Evolutionary conservation across 2,113 vertebrate species (phyloP).

Genomic region (Platanista minor): DNA sequence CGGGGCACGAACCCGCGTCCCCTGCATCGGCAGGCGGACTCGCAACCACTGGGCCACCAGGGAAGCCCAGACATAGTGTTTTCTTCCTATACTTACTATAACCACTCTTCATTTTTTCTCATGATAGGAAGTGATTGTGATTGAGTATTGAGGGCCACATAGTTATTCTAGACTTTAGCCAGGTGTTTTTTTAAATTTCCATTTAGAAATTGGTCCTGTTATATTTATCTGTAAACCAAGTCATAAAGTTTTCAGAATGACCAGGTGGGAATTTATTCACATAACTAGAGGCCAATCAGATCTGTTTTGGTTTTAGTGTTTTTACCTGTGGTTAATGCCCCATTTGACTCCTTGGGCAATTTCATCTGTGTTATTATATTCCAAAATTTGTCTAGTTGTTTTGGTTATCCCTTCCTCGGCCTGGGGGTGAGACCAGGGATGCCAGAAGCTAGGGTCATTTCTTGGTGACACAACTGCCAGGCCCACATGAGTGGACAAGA

Average conservation of each 20-base stretch:
- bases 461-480: neutral
- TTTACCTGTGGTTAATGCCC: neutral
- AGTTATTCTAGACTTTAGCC: neutral
- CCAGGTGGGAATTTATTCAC: neutral
- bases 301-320: neutral
- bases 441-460: neutral
- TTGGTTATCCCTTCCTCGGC: neutral
- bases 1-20: no score
- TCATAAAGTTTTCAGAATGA: neutral
- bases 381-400: neutral
- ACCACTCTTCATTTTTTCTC: neutral
- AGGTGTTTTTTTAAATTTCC: neutral
- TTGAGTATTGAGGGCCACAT: neutral
- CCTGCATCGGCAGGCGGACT: no score
- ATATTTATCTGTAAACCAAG: neutral
- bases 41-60: no score
- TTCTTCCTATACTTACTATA: neutral
- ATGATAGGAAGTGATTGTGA: neutral
- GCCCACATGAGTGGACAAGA: neutral
- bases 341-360: neutral
- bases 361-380: neutral
- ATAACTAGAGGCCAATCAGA: neutral
- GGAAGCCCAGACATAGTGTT: neutral
- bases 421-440: neutral
- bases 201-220: neutral